Evolutionary conservation across 2,113 vertebrate species (phyloP), one percentile per base, ranked within the genome.

Genomic region (Gobio gobio): DNA sequence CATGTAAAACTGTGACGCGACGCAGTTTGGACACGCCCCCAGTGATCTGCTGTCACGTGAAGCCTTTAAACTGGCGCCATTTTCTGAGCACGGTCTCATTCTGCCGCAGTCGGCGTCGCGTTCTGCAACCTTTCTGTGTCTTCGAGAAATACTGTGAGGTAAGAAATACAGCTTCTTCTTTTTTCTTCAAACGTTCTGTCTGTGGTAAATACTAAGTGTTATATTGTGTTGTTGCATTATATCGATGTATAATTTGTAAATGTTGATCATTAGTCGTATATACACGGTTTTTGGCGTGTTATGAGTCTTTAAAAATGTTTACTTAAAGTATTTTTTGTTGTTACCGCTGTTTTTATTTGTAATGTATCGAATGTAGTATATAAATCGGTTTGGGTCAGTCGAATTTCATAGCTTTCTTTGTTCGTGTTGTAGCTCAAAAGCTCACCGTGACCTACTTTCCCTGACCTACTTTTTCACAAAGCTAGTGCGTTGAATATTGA

Each of bases 51-150:
- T 10, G 63, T 70, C 47, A 83, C 81, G 66, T 73, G 66, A 36
- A 56, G 64, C 49, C 18, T 83, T 56, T 83, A 83, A 83, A 83
- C 66, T 3, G 64, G 64, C 49, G 81, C 81, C 81, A 83, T 83
- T 83, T 72, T 56, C 66, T 83, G 10, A 2, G 49, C 5, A 36
- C 49, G 29, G 0, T 83, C 49, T 56, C 51, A 45, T 72, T 83
- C 49, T 83, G 66, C 51, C 22, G 81, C 81, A 83, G 81, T 72
- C 66, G 4, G 81, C 49, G 49, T 51, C 18, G 63, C 5, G 79
- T 51, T 2, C 49, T 18, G 20, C 5, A 43, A 5, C 64, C 5
- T 9, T 16, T 3, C 8, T 73, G 26, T 83, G 24, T 51, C 0
- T 22, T 33, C n/a, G 12, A 83, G 29, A 56, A 14, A 61, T 18